Percentiles rank a stretch among this genome's conserved stretches.
These are phyloP conservation scores for Eolophus roseicapilla DNA, from an alignment of 2,113 vertebrate genomes.

Conservation along the genomic window DNA sequence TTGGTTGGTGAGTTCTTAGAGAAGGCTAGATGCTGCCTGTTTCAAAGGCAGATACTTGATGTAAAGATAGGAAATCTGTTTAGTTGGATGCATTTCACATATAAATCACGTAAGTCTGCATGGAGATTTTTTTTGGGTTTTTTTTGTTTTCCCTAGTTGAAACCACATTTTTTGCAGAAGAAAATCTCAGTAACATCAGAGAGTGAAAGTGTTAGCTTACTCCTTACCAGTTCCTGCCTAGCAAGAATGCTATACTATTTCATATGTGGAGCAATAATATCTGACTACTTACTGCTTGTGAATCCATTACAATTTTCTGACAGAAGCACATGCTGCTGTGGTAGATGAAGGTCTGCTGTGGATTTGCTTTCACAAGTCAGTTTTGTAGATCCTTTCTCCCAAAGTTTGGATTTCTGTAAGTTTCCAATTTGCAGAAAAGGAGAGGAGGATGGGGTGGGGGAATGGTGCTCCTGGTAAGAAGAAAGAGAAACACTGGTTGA, in stretches of 20 bases:
- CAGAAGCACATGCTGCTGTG: background rate
- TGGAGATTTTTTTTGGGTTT: background rate
- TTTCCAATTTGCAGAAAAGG: background rate
- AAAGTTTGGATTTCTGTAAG: background rate
- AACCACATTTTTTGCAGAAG: background rate
- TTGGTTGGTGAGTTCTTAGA: background rate
- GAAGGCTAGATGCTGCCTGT: background rate
- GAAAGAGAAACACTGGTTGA: background rate
- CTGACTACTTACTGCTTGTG: background rate
- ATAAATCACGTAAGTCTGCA: background rate
- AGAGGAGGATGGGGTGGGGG: too few relatives aligned
- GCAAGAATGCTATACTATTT: background rate
- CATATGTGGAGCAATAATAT: background rate
- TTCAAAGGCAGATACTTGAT: background rate
- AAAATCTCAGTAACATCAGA: background rate
- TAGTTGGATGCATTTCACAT: background rate
- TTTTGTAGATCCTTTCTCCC: background rate
- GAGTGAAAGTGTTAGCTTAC: background rate
- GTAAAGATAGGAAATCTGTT: background rate
- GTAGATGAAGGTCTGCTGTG: background rate
- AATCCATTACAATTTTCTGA: background rate
- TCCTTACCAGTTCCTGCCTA: background rate
- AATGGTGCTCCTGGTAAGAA: background rate
- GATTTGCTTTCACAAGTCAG: background rate
- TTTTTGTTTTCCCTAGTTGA: background rate